These are phyloP conservation scores for Dicerorhinus sumatrensis DNA, from an alignment of 2,113 vertebrate genomes.

Conservation along the genomic window DNA sequence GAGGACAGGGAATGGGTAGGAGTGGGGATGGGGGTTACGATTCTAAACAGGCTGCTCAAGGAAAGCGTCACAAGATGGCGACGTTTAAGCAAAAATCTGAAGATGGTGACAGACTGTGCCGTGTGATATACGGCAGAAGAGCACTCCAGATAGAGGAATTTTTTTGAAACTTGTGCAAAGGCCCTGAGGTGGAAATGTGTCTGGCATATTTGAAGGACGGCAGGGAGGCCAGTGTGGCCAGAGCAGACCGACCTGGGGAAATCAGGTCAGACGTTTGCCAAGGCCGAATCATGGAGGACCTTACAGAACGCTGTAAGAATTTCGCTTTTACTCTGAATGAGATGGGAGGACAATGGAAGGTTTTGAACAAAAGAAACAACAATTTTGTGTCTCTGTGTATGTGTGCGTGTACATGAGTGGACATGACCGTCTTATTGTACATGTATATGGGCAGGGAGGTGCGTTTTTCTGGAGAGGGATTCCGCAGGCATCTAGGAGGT, in stretches of 20 bases:
- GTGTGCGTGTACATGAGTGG: not conserved
- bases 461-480: not conserved
- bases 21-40: not conserved
- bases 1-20: not conserved
- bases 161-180: not conserved
- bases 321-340: not conserved
- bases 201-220: not conserved
- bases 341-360: not conserved
- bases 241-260: not conserved
- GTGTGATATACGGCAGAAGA: not conserved
- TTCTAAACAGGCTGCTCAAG: not conserved
- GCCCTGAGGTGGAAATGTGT: not conserved
- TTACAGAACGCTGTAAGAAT: not conserved
- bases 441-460: not conserved
- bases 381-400: not conserved
- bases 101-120: not conserved
- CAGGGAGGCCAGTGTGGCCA: not conserved
- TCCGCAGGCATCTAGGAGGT: not conserved
- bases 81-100: not conserved
- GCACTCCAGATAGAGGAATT: not conserved
- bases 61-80: not conserved
- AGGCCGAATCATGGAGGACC: not conserved
- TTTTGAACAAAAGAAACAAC: not conserved
- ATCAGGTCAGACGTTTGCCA: not conserved
- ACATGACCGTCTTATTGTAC: not conserved